Evolutionary conservation across 2,888 invertebrate genomes (phyloP), one percentile per base, ranked within the genome.

Genomic region (Rhagonycha lutea): DNA sequence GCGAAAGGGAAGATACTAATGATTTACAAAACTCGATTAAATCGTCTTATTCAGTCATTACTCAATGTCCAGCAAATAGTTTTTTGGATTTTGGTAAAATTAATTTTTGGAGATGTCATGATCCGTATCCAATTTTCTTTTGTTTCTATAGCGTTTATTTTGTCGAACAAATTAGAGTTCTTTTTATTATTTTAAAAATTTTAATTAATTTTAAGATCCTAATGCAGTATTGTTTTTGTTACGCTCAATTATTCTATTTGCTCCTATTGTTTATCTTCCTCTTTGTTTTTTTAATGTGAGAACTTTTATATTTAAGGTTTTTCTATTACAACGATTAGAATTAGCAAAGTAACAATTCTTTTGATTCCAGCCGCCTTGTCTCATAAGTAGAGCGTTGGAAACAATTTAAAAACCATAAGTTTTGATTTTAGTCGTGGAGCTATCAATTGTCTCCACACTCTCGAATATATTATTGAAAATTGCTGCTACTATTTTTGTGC

Each of bases 1-100:
- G 80, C 79, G 80, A 79, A 78, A 79, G 80, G 81, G 79, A 78
- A 81, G 81, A 82, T 82, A 81, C 80, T 83, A 82, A 83, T 83
- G 82, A 83, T 81, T 77, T 75, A 74, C 65, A 69, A 63, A 29
- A 69, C 80, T 81, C 81, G 77, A 81, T 75, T 77, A 79, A 76
- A 75, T 76, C 79, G 74, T 72, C 69, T 77, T 74, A 71, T 77
- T 75, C 75, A 75, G 70, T 78, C 79, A 81, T 81, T 77, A 81
- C 78, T 81, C 80, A 81, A 80, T 80, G 81, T 81, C 74, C 78
- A 70, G 74, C 67, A 72, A 67, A 62, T 29, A 61, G 61, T 74
- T 74, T 74, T 70, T 67, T 70, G 76, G 28, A 67, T 70, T 70
- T 74, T 67, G 28, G 60, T 14, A 61, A 71, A 74, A 74, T 74